phyloP scores from a whole-genome alignment of 2,113 vertebrate species.

The Cheilinus undulatus region DNA sequence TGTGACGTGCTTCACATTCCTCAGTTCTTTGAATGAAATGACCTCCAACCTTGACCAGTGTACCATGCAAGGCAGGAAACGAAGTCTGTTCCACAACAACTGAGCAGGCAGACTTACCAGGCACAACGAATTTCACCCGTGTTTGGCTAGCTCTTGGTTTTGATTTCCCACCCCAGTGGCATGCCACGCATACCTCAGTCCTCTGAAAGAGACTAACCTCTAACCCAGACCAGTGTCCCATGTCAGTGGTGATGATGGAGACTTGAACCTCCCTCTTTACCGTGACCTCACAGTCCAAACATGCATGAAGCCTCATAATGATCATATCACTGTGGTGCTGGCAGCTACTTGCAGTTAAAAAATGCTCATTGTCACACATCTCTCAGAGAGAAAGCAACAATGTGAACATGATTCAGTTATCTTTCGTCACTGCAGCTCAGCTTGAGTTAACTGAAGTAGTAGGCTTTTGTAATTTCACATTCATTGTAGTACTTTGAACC shows the following conservation, averaged over 20 bases:
- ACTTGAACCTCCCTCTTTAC: slow-evolving; percentile 37
- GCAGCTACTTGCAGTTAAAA: neutral
- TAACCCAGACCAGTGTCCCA: slow-evolving; percentile 60
- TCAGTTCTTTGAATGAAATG: slow-evolving; percentile 67
- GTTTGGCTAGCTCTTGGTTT: slow-evolving; percentile 47
- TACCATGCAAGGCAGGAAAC: slow-evolving; percentile 65
- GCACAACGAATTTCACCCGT: slow-evolving; percentile 32
- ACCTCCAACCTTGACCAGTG: slow-evolving; percentile 71
- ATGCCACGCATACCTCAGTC: slow-evolving; percentile 68
- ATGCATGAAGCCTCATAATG: slow-evolving; percentile 12
- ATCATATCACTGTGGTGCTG: slow-evolving; percentile 3
- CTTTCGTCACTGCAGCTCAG: slow-evolving; percentile 9
- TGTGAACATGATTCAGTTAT: neutral
- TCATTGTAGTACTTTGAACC: slow-evolving; percentile 44
- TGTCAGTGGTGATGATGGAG: slow-evolving; percentile 59
- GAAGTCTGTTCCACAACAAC: slow-evolving; percentile 58
- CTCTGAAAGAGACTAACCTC: slow-evolving; percentile 61
- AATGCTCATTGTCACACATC: neutral
- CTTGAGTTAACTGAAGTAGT: neutral
- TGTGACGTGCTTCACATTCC: slow-evolving; percentile 68
- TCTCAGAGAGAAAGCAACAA: neutral
- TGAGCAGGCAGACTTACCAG: slow-evolving; percentile 42
- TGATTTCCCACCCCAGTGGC: slow-evolving; percentile 55
- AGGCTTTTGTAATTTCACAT: slow-evolving; percentile 28
- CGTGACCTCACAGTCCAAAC: slow-evolving; percentile 55